Conservation (phyloP, 2,888 invertebrate species). For the Teinopalpus imperialis region DNA sequence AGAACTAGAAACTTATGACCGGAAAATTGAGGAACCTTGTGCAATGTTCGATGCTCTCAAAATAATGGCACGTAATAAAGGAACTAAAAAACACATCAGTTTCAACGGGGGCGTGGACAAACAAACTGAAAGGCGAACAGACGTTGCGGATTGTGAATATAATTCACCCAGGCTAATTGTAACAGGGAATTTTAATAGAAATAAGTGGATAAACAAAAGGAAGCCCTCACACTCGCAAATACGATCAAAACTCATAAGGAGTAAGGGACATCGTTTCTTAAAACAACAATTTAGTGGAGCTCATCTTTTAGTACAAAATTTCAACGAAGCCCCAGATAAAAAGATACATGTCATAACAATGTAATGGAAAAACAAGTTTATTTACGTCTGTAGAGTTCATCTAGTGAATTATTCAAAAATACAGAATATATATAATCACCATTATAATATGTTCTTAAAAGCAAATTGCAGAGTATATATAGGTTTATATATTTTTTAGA, state of each 20-base stretch:
- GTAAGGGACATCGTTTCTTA: neutral
- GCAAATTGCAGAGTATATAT: too few species aligned
- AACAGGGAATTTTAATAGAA: neutral
- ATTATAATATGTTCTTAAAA: too few species aligned
- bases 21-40: neutral
- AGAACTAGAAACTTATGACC: neutral
- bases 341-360: neutral
- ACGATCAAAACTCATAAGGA: neutral
- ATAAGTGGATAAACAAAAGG: neutral
- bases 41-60: constrained; percentile 19
- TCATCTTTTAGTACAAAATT: constrained; percentile 1
- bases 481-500: too few species aligned
- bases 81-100: neutral
- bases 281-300: neutral
- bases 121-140: neutral
- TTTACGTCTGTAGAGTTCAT: too few species aligned
- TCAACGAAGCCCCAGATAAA: neutral
- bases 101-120: neutral
- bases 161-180: neutral
- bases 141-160: constrained; percentile 8
- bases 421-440: too few species aligned
- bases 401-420: too few species aligned
- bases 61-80: neutral
- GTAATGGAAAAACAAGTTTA: neutral
- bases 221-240: too few species aligned